Evolutionary conservation across 2,888 invertebrate species (phyloP), one percentile per base, ranked within the genome.

Genomic region (Napeogenes inachia): DNA sequence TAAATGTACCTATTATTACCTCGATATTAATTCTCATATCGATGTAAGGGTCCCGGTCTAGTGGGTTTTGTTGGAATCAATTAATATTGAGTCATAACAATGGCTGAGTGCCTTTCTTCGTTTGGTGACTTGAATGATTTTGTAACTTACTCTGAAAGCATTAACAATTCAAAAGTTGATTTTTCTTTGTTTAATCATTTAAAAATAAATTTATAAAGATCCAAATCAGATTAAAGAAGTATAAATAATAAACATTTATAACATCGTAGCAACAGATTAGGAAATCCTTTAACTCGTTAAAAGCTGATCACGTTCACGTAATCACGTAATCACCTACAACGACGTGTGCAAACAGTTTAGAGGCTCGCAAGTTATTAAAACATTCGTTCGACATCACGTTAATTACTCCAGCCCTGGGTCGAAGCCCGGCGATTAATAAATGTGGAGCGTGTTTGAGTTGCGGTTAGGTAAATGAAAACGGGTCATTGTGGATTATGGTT

Each of bases 311-410:
- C 70, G 70, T 70, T 64, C 59, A 58, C 68, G 62, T 68, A 71
- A 73, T 64, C 59, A 58, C 68, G 62, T 68, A 71, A 73, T 73
- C 69, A 71, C 71, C 71, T 64, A 66, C 62, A 70, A 66, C 67
- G 71, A 62, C 66, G 69, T 65, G 70, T 68, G 70, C 73, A 74
- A 72, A 72, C 74, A 74, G 68, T 71, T 71, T 68, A 65, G 71
- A 69, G 73, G 68, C 69, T 67, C 65, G 72, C 71, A 69, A 73
- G 72, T 76, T 77, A 78, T 78, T 76, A 77, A 78, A 78, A 78
- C 77, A 76, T 78, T 71, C 71, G 75, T 75, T 73, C 75, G 73
- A 76, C 75, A 74, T 75, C 72, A 75, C 73, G 75, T 76, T 78
- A 76, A 78, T 78, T 78, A 76, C 76, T 76, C 75, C 75, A 76